Evolutionary conservation across 1,140 invertebrate genomes (phyloP), one percentile per base, ranked within the genome.

Genomic region (Eueides isabella): DNA sequence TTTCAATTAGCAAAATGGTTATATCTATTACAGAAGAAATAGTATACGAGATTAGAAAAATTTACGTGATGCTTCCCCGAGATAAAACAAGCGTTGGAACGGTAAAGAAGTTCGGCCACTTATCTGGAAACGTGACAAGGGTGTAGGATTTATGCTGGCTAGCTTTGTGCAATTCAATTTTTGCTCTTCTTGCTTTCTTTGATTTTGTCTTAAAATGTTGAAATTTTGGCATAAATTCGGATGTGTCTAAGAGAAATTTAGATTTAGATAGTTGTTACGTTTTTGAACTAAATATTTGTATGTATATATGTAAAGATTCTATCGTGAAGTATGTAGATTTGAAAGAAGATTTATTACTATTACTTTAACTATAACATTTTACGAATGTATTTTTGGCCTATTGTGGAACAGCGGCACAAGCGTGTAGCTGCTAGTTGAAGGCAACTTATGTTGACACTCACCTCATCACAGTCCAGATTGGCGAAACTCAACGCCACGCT

Each of bases 11-110:
- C 28, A 67, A 48, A 74, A 74, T 72, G 44, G 35, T 75, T 33
- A 31, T 31, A 38, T 74, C 74, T 33, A 55, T 67, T 65, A 78
- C 66, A 80, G 72, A 78, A 79, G 77, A 74, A 76, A 72, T 75
- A 72, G 74, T 78, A 44, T 74, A 74, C 73, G 11, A 80, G 81
- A 83, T 83, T 80, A 83, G 81, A 83, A 83, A 79, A 83, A 83
- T 83, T 83, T 83, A 83, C 81, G 79, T 64, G 81, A 83, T 83
- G 23, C 69, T 67, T 79, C 62, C 35, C 74, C 62, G 26, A 73
- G 81, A 83, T 83, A 83, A 70, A 31, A 71, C 70, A 76, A 76
- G 78, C 66, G 72, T 70, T 68, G 73, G 72, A 80, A 68, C 66
- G 44, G 66, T 68, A 68, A 68, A 76, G 78, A 80, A 80, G 61